Evolutionary conservation across 2,113 vertebrate genomes (phyloP).

Genomic region (Genyomyrus donnyi): DNA sequence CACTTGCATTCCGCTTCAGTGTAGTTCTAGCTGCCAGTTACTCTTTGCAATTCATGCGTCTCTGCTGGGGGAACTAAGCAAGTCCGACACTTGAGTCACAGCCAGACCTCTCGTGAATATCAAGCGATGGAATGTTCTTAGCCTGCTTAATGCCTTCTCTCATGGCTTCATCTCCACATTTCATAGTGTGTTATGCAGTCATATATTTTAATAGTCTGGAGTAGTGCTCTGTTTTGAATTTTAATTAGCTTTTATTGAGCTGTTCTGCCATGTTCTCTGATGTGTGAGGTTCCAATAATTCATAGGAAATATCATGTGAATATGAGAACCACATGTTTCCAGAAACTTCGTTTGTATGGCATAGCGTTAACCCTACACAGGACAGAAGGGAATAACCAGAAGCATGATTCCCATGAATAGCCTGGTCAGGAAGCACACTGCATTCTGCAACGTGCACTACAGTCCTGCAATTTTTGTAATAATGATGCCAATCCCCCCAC

Average conservation of each 20-base stretch:
- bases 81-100: background rate
- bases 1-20: background rate
- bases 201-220: background rate
- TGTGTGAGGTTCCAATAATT: background rate
- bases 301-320: background rate
- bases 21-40: background rate
- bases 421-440: background rate
- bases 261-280: background rate
- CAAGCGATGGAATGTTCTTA: background rate
- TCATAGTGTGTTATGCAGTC: background rate
- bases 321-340: background rate
- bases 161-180: slow-evolving; percentile 8
- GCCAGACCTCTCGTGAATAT: background rate
- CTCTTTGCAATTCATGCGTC: background rate
- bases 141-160: background rate
- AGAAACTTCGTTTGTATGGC: background rate
- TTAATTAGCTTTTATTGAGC: background rate
- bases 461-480: background rate
- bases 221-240: background rate
- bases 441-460: background rate
- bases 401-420: background rate
- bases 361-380: background rate
- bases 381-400: background rate
- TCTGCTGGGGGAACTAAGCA: background rate
- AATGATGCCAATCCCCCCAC: background rate